phyloP scores from a whole-genome alignment of 2,113 vertebrate genomes.

The Lophura nycthemera region DNA sequence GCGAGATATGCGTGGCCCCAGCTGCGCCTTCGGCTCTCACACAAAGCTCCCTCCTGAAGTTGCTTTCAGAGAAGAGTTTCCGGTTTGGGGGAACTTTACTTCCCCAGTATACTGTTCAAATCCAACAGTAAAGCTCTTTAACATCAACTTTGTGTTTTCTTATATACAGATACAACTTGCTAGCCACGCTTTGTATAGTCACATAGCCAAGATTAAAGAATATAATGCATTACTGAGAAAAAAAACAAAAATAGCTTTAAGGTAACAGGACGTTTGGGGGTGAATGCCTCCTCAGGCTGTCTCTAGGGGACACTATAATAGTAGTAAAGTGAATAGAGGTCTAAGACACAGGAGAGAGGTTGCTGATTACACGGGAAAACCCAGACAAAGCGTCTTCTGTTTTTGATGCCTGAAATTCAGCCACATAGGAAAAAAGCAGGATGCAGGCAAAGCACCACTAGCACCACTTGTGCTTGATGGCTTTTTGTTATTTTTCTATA shows the following conservation, averaged over 20 bases:
- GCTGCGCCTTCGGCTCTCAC: background rate
- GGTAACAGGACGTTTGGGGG: conserved; percentile 36
- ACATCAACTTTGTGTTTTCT: background rate
- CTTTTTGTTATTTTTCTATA: conserved; percentile 30
- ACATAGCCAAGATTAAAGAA: background rate
- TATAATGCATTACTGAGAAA: background rate
- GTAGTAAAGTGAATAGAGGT: conserved; percentile 38
- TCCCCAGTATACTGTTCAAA: background rate
- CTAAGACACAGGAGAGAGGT: conserved; percentile 49
- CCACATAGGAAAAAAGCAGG: background rate
- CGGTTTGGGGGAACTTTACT: background rate
- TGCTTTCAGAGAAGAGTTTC: background rate
- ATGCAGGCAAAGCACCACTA: conserved; percentile 47
- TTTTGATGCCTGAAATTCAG: conserved; percentile 61
- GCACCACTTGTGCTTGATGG: conserved; percentile 23
- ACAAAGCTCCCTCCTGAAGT: background rate
- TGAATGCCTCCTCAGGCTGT: conserved; percentile 11
- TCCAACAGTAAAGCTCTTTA: background rate
- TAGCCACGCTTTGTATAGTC: background rate
- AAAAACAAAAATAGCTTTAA: conserved; percentile 6
- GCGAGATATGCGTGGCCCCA: background rate
- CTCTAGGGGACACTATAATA: conserved; percentile 43
- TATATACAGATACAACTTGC: background rate
- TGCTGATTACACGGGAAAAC: conserved; percentile 58
- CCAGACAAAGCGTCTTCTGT: conserved; percentile 67